Base-by-base conservation (phyloP, 2,113 vertebrate genomes). In the Perca fluviatilis region DNA sequence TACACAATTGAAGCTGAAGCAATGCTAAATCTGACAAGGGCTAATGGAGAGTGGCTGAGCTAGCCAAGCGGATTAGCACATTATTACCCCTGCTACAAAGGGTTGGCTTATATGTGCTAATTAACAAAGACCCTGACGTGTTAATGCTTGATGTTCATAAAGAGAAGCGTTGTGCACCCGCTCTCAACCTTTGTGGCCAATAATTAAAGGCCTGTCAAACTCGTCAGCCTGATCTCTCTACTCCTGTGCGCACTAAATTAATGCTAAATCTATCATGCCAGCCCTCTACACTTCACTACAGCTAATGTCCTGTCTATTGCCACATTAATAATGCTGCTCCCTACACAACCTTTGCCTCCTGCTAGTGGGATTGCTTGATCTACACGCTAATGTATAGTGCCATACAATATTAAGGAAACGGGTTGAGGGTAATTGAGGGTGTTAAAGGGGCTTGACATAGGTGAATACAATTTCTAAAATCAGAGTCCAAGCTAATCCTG, bases 201-300 rank as follows among this genome's bases (percentile, higher is more conserved):
- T 92, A 94, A 94, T 93, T 93, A 93, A 82, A 88, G 89, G 81
- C 82, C 72, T 25, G 90, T 92, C 92, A 87, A 85, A 85, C 54
- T 88, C 56, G 73, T 89, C 91, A 82, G 86, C 77, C 84, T 74
- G 89, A 92, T 91, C 90, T 85, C 81, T 82, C 86, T 86, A 81
- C 79, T 85, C 78, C 81, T 86, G 78, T 73, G 80, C 16, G 5
- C 64, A 78, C 86, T 88, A 82, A 91, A 92, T 91, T 82, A 90
- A 86, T 84, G 91, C 68, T 74, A 83, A 88, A 81, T 90, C 83
- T 73, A 86, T 90, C 89, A 85, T 19, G 79, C 47, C 82, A 74
- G 70, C 66, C 47, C 81, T 70, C n/a, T 67, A 1, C 79, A 73
- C 71, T 91, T 86, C 88, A 80, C 78, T 64, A 40, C 67, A 53